Evolutionary conservation across 2,113 vertebrate genomes (phyloP), one percentile per base, ranked within the genome.

Genomic region (Labrus mixtus): DNA sequence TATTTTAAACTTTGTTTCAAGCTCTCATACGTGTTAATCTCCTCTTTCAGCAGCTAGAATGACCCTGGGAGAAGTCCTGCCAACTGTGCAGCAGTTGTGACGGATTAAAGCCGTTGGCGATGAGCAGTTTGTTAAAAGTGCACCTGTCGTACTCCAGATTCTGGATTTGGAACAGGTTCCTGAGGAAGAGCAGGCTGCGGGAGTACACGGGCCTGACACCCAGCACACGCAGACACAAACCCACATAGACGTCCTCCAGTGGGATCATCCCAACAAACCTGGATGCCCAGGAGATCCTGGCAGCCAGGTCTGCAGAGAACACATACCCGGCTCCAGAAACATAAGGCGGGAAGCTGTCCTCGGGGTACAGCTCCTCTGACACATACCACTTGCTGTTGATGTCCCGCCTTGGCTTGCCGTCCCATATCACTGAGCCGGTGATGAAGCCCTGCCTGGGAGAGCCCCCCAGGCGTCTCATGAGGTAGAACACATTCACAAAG

Each of bases 181-280:
- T 56, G 0, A 93, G 75, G 19, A 82, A 65, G 4, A 80, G 4
- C 1, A 45, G 19, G 4, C 65, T 87, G 45, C 88, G 50, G 0
- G 46, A 0, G n/a, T 91, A 95, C 19, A 59, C 73, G 0, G 94
- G 94, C 46, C 12, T 68, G 10, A 96, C 1, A 0, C 85, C 89
- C 57, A 95, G 20, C 0, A 89, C 83, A 0, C 64, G 68, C 59
- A 96, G 78, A 68, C 95, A 96, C 64, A 95, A 17, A 0, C 95
- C 96, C n/a, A 96, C 75, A 20, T 96, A 97, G 0, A 93, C 92
- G 1, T 97, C 96, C 67, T 97, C 96, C 71, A 96, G 81, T 19
- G 95, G 92, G 54, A 97, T 69, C 5, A 73, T 0, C 0, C 23
- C 83, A 19, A 93, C 62, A 0, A 37, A 89, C 45, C 82, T 89